Percentiles rank a stretch among this genome's conserved stretches.
Evolutionary conservation across 1,140 invertebrate species (phyloP).

Genomic region (Thaumatotibia leucotreta): DNA sequence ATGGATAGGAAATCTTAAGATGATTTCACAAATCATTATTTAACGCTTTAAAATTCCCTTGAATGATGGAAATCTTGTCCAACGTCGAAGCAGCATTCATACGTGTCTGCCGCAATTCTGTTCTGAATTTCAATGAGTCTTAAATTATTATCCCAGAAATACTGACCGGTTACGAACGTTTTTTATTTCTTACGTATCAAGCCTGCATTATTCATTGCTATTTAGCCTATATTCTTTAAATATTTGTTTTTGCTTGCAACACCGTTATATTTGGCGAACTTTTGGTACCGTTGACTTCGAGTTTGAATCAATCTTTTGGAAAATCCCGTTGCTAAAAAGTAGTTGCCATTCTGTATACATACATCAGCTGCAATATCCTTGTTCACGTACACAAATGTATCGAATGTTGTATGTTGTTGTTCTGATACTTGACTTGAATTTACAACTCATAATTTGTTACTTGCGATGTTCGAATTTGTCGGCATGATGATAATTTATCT

Average conservation of each 20-base stretch:
- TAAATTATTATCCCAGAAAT: conserved; percentile 10
- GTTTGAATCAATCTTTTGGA: neutral
- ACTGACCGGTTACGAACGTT: neutral
- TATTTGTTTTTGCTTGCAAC: neutral
- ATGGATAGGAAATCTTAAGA: too few species aligned
- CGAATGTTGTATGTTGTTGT: conserved; percentile 4
- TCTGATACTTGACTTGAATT: conserved; percentile 5
- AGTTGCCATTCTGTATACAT: neutral
- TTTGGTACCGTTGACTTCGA: neutral
- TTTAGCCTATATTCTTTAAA: conserved; percentile 9
- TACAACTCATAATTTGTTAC: neutral
- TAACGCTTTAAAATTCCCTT: neutral
- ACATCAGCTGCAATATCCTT: neutral
- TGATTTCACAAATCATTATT: neutral
- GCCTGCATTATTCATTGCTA: conserved; percentile 4
- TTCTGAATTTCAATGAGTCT: conserved; percentile 4
- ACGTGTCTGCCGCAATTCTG: conserved; percentile 3
- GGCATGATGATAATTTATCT: neutral
- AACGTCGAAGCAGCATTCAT: neutral
- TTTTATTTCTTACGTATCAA: neutral
- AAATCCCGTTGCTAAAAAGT: neutral
- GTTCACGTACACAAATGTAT: neutral
- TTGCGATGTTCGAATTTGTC: neutral
- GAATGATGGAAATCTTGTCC: neutral
- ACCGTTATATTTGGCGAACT: neutral